Evolutionary conservation across 2,888 invertebrate genomes (phyloP), one percentile per base, ranked within the genome.

Genomic region (Rosalia funebris): DNA sequence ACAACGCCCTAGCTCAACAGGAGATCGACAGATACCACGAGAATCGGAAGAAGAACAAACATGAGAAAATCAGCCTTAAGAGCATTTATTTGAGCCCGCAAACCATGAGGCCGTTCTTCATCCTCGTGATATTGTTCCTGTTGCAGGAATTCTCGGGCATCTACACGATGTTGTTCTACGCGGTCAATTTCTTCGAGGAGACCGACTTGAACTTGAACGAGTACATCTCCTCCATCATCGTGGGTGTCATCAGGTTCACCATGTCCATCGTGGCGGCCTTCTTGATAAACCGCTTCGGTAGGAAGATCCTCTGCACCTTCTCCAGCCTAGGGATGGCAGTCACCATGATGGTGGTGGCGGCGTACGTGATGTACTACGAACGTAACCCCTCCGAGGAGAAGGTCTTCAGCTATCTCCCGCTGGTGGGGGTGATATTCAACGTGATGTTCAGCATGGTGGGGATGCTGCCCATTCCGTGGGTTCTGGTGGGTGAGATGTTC

Each of bases 401-500:
- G 55, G 56, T 74, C 7, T 69, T 77, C 15, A 67, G 81, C 0
- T 80, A 82, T 73, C 68, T 85, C 11, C 84, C 85, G 17, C 74
- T 90, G 1, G 81, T 87, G 0, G 89, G 89, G 66, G 84, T 91
- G 0, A 79, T 90, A 19, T 81, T 87, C 11, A 90, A 91, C 75
- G 90, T 91, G 0, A 87, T 88, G 0, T 88, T 88, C 71, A 89
- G 89, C 62, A 91, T 90, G 90, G 84, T 90, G 1, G 91, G 91
- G 0, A 90, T 89, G 77, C 78, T 91, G 0, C 91, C 90, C 16
- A 81, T 91, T 2, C 91, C 91, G 0, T 91, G 90, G 89, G 87
- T 91, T 19, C 87, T 91, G 86, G 89, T 88, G 0, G 90, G 90
- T 1, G 91, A 91, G 72, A 75, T 91, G 39, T 91, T 90, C 70